A percentile compares a stretch with the other conserved stretches of the same genome.
Evolutionary conservation across 2,888 invertebrate species (phyloP).

Genomic region (Leptura quadrifasciata): DNA sequence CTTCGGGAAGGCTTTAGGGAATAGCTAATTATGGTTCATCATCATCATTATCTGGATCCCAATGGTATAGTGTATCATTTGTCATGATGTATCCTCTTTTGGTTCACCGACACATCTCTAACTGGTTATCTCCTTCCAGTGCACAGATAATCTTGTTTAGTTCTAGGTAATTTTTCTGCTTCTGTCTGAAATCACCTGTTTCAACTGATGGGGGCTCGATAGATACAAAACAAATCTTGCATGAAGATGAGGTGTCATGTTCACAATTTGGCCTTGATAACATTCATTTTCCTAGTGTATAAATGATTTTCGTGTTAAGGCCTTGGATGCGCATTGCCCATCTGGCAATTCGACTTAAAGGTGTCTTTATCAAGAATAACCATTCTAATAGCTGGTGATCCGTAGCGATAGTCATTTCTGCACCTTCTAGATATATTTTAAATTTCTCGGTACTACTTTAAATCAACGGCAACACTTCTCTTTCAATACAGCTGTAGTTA

Average conservation of each 20-base stretch:
- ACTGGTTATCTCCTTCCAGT: too few species aligned
- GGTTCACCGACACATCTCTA: too few species aligned
- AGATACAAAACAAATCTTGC: too few species aligned
- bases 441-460: not conserved
- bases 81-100: not conserved
- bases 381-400: not conserved
- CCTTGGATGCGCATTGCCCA: not conserved
- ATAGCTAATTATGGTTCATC: not conserved
- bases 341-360: not conserved
- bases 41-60: not conserved
- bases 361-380: too few species aligned
- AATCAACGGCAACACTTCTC: not conserved
- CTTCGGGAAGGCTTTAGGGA: not conserved
- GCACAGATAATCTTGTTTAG: too few species aligned
- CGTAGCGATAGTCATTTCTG: not conserved
- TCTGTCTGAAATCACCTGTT: too few species aligned
- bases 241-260: too few species aligned
- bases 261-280: too few species aligned
- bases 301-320: too few species aligned
- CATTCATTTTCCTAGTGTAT: too few species aligned
- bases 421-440: not conserved
- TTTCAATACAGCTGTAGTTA: too few species aligned
- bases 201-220: not conserved
- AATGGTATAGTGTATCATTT: not conserved
- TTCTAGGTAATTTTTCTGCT: too few species aligned